A percentile compares a stretch with the other conserved stretches of the same genome.
Evolutionary conservation across 1,140 invertebrate species (phyloP).

Genomic region (Solenopsis invicta): DNA sequence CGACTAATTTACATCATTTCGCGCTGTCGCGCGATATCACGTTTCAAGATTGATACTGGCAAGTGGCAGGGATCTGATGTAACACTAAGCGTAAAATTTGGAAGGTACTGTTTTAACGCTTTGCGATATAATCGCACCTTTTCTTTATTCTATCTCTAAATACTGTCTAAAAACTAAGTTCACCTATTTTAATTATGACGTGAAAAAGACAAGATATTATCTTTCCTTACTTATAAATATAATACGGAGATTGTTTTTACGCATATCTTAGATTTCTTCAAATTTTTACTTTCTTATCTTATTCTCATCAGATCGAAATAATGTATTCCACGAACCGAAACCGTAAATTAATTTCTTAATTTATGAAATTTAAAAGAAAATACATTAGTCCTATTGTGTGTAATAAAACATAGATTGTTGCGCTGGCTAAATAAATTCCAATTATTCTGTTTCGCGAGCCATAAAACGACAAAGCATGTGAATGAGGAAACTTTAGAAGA

Average conservation of each 20-base stretch:
- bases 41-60: neutral
- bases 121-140: neutral
- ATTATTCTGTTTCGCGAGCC: conserved; percentile 20
- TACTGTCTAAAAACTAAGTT: neutral
- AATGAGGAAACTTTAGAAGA: conserved; percentile 1
- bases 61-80: conserved; percentile 11
- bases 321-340: neutral
- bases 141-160: neutral
- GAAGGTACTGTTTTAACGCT: neutral
- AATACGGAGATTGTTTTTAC: neutral
- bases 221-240: neutral
- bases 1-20: conserved; percentile 6
- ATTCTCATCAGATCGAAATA: neutral
- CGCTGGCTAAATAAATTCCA: neutral
- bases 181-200: neutral
- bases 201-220: neutral
- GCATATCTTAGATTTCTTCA: neutral
- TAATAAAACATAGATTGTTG: conserved; percentile 8
- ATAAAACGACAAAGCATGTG: neutral
- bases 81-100: neutral
- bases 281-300: neutral
- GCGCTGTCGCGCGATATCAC: neutral
- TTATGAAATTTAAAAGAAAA: neutral
- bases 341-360: neutral
- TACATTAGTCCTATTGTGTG: neutral